phyloP scores from a whole-genome alignment of 2,888 invertebrate genomes.

The Fragum sueziense region DNA sequence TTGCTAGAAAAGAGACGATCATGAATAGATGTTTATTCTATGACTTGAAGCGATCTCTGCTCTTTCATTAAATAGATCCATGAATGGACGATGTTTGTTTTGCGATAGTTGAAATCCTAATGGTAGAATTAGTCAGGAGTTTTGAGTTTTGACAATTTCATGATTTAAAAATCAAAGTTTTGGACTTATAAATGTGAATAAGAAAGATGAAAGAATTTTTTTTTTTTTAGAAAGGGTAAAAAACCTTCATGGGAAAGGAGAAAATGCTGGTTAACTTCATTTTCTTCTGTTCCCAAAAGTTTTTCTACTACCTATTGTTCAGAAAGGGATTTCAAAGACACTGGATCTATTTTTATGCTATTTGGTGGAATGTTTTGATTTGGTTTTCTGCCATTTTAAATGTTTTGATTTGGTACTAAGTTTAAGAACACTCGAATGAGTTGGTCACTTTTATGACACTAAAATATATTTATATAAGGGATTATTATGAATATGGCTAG shows the following conservation, averaged over 20 bases:
- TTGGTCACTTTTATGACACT: not conserved
- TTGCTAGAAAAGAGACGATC: constrained; percentile 27
- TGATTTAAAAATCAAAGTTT: no score
- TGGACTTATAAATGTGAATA: no score
- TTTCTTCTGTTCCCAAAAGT: no score
- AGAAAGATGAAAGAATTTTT: no score
- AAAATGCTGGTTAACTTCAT: no score
- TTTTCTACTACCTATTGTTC: no score
- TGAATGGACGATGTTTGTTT: constrained; percentile 48
- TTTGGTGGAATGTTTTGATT: no score
- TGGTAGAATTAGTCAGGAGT: constrained; percentile 29
- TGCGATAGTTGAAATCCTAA: constrained; percentile 35
- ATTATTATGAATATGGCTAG: not conserved
- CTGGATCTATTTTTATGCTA: no score
- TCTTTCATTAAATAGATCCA: constrained; percentile 30
- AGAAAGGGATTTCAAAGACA: no score
- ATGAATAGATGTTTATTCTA: constrained; percentile 52
- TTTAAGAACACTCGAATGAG: not conserved
- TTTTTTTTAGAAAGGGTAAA: no score
- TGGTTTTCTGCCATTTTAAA: constrained; percentile 41
- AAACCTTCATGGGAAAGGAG: no score
- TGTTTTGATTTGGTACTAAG: constrained; percentile 20
- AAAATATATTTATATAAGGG: not conserved
- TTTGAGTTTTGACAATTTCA: constrained; percentile 21
- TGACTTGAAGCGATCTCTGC: constrained; percentile 42